A percentile compares a stretch with the other conserved stretches of the same genome.
phyloP scores from a whole-genome alignment of 2,797 vertebrate genomes.

The Manis javanica region DNA sequence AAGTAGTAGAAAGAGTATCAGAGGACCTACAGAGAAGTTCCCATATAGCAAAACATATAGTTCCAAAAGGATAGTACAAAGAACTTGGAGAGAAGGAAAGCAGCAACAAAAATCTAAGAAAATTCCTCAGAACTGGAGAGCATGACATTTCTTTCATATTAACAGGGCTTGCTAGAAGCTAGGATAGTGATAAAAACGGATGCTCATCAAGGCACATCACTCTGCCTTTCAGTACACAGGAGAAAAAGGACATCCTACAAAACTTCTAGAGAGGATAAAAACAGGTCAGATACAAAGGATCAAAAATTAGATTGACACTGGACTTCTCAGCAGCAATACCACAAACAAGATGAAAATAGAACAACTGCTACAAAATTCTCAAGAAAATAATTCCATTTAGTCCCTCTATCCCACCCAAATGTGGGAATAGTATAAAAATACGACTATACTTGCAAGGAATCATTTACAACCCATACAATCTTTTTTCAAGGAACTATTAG shows the following conservation, averaged over 20 bases:
- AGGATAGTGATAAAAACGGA: background rate
- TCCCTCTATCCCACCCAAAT: background rate
- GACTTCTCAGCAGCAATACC: background rate
- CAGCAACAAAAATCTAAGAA: background rate
- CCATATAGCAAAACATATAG: background rate
- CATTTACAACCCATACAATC: background rate
- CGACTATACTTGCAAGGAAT: background rate
- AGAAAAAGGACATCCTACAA: background rate
- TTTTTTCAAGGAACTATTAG: background rate
- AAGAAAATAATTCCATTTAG: background rate
- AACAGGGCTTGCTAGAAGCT: background rate
- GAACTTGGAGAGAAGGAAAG: background rate
- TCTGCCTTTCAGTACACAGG: background rate
- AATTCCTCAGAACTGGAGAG: background rate
- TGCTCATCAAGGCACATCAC: background rate
- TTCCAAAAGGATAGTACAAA: background rate
- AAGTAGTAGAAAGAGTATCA: background rate
- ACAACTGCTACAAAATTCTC: background rate
- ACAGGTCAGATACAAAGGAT: background rate
- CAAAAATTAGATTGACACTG: background rate
- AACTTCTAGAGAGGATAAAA: background rate
- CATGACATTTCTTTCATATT: background rate
- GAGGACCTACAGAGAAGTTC: background rate
- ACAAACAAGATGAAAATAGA: conserved; percentile 16
- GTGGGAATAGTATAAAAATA: background rate